phyloP scores from a whole-genome alignment of 92 coral and sea anemone species.

The Virgularia gustaviana region DNA sequence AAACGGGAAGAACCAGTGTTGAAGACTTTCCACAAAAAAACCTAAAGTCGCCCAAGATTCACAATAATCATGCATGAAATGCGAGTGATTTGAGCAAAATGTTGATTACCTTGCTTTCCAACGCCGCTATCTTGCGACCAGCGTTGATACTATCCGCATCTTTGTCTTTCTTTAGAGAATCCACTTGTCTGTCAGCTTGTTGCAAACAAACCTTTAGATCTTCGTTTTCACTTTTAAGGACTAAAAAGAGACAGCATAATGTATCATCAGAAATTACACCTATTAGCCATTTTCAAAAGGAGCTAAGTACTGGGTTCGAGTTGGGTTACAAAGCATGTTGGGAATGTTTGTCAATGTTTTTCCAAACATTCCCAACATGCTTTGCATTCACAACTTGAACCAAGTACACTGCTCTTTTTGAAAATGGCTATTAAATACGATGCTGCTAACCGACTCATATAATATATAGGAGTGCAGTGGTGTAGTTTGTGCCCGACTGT shows the following conservation, averaged over 20 bases:
- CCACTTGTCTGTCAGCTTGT: constrained; percentile 82
- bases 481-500: too few species aligned
- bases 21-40: not conserved
- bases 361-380: too few species aligned
- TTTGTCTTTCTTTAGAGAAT: constrained; percentile 73
- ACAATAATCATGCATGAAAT: not conserved
- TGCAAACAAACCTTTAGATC: constrained; percentile 77
- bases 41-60: not conserved
- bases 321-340: too few species aligned
- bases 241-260: constrained; percentile 36
- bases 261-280: constrained; percentile 6
- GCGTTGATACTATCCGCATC: constrained; percentile 83
- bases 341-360: too few species aligned
- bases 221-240: constrained; percentile 83
- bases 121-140: constrained; percentile 70
- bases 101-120: constrained; percentile 82
- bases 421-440: too few species aligned
- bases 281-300: too few species aligned
- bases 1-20: not conserved
- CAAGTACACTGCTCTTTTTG: not conserved
- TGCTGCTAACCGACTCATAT: not conserved
- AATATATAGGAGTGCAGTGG: too few species aligned
- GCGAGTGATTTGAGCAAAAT: too few species aligned
- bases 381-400: too few species aligned
- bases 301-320: too few species aligned